These are phyloP conservation scores for Lasius fuliginosus DNA, from an alignment of 2,888 invertebrate genomes.

Conservation along the genomic window DNA sequence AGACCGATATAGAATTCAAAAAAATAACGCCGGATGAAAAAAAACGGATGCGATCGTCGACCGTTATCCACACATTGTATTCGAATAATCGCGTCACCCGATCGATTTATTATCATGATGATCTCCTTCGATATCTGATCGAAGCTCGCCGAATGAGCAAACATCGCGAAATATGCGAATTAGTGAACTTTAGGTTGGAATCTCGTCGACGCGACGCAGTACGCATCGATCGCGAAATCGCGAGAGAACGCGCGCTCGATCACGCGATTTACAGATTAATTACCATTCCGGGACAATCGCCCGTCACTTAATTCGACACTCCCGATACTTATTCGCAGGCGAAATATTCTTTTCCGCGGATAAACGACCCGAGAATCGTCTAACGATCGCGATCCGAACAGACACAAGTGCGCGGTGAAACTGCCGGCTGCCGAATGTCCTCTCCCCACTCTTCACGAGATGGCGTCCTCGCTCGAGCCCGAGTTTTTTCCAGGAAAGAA, in stretches of 20 bases:
- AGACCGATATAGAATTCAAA: too few relatives aligned
- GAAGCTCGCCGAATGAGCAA: too few relatives aligned
- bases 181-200: too few relatives aligned
- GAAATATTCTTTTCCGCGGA: background rate
- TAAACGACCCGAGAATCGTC: background rate
- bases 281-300: background rate
- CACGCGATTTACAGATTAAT: background rate
- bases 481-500: too few relatives aligned
- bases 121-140: too few relatives aligned
- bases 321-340: background rate
- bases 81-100: too few relatives aligned
- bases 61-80: too few relatives aligned
- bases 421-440: background rate
- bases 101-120: too few relatives aligned
- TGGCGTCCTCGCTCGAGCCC: background rate
- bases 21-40: too few relatives aligned
- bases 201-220: too few relatives aligned
- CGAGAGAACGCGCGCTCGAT: background rate
- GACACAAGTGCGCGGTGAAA: background rate
- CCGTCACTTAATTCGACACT: background rate
- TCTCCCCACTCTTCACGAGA: background rate
- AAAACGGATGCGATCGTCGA: too few relatives aligned
- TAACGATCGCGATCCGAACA: background rate
- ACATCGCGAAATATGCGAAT: background rate
- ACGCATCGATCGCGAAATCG: background rate